A percentile compares a stretch with the other conserved stretches of the same genome.
Evolutionary conservation across 2,797 vertebrate genomes (phyloP).

Genomic region (Sandelia bainsii): DNA sequence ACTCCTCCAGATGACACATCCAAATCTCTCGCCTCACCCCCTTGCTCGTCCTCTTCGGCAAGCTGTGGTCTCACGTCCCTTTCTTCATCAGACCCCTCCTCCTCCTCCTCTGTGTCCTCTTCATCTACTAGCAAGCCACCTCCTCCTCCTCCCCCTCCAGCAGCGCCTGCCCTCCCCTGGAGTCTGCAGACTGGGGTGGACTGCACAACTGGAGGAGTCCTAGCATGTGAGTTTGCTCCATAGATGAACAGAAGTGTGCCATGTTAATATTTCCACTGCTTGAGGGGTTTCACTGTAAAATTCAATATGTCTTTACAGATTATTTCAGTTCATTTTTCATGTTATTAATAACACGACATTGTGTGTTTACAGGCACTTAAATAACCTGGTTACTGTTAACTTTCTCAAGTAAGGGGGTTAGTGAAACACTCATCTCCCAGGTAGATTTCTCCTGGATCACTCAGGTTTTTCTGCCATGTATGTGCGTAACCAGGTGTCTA

Average conservation of each 20-base stretch:
- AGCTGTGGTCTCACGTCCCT: conserved; percentile 71
- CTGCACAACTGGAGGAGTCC: conserved; percentile 93
- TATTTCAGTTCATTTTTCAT: neutral
- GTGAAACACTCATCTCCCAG: no score
- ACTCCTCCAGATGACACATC: conserved; percentile 75
- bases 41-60: conserved; percentile 78
- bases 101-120: conserved; percentile 87
- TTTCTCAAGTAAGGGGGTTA: no score
- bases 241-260: neutral
- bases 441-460: no score
- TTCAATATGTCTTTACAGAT: neutral
- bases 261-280: neutral
- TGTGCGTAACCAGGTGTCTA: no score
- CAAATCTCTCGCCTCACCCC: conserved; percentile 75
- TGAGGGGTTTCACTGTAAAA: neutral
- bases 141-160: conserved; percentile 73
- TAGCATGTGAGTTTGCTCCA: conserved; percentile 87
- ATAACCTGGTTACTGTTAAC: no score
- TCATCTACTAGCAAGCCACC: conserved; percentile 83
- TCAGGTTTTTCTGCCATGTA: no score
- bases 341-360: neutral
- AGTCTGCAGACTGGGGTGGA: conserved; percentile 92
- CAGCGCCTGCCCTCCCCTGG: conserved; percentile 87
- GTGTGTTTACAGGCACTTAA: no score
- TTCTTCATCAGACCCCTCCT: conserved; percentile 81